Percentiles rank a stretch among this genome's conserved stretches.
These are phyloP conservation scores for Pseudochaenichthys georgianus DNA, from an alignment of 2,797 vertebrate genomes.

Conservation along the genomic window DNA sequence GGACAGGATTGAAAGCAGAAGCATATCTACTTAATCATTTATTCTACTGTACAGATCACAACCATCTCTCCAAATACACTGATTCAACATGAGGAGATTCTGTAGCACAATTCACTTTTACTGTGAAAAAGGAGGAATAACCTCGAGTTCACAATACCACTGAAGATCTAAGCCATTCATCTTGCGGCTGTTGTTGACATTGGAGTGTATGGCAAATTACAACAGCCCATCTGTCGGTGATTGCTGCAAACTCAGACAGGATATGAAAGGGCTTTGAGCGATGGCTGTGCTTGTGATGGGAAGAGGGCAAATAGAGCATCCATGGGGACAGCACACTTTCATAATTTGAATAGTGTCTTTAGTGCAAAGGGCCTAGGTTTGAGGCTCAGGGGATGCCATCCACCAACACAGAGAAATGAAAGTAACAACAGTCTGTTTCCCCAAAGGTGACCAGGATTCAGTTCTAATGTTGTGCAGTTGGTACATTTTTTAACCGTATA, in stretches of 20 bases:
- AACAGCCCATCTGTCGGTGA: slow-evolving; percentile 81
- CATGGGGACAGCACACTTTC: slow-evolving; percentile 61
- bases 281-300: slow-evolving; percentile 69
- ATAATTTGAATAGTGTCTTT: slow-evolving; percentile 71
- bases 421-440: slow-evolving; percentile 38
- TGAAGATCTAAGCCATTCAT: slow-evolving; percentile 70
- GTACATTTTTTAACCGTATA: slow-evolving; percentile 21
- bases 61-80: slow-evolving; percentile 55
- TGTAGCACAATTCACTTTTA: slow-evolving; percentile 55
- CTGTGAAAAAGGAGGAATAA: slow-evolving; percentile 47
- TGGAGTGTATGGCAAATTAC: slow-evolving; percentile 80
- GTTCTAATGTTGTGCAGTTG: slow-evolving; percentile 40
- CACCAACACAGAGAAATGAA: slow-evolving; percentile 53
- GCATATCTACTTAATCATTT: slow-evolving; percentile 70
- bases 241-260: slow-evolving; percentile 80
- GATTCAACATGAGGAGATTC: slow-evolving; percentile 45
- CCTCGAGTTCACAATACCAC: slow-evolving; percentile 55
- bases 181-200: slow-evolving; percentile 78
- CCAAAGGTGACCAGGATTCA: slow-evolving; percentile 48
- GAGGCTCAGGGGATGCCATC: slow-evolving; percentile 37
- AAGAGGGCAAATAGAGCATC: slow-evolving; percentile 68
- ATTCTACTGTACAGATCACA: slow-evolving; percentile 64
- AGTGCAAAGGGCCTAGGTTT: slow-evolving; percentile 45
- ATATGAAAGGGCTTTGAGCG: slow-evolving; percentile 81
- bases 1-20: slow-evolving; percentile 55